Base-by-base conservation (phyloP, 2,113 vertebrate species). In the Rallus limicola region DNA sequence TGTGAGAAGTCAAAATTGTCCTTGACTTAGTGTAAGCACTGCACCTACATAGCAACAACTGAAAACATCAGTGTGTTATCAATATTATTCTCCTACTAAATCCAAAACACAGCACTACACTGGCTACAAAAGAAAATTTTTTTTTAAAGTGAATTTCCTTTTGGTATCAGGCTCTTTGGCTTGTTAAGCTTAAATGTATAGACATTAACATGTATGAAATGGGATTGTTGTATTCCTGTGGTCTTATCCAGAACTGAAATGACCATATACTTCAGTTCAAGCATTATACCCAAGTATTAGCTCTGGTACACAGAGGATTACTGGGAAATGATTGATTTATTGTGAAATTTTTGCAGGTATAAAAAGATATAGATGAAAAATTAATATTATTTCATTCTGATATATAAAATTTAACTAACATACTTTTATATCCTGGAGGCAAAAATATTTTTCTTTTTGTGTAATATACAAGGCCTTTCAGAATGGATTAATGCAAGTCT, bases 181-280 rank as follows among this genome's bases (percentile, higher is more conserved):
- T 90, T 90, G 23, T 62, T 69, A 65, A 80, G 23, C 8, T 80
- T 92, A 55, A 77, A 44, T 58, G 10, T 53, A 19, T 85, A 52
- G n/a, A 28, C 44, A 44, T 1, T 71, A 60, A 38, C 26, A 25
- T 76, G 17, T 6, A 34, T 46, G 52, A 80, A 85, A 65, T 50
- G 26, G 24, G 40, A 56, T 71, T 82, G 23, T 52, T 0, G 0
- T 44, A 33, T 72, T 78, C n/a, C 56, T 42, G 15, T 2, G 0
- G 34, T 83, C 56, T 88, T n/a, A 42, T 50, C 24, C 20, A 71
- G 52, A 67, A 25, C 9, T 71, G 55, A 81, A 76, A 72, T n/a
- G 16, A 65, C 20, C 13, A 9, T 42, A 38, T 67, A 8, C 19
- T 80, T 93, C 76, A 56, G 38, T 38, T 89, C 46, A 20, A 71